Conservation (phyloP, 2,888 invertebrate genomes). For the Eristalis arbustorum region DNA sequence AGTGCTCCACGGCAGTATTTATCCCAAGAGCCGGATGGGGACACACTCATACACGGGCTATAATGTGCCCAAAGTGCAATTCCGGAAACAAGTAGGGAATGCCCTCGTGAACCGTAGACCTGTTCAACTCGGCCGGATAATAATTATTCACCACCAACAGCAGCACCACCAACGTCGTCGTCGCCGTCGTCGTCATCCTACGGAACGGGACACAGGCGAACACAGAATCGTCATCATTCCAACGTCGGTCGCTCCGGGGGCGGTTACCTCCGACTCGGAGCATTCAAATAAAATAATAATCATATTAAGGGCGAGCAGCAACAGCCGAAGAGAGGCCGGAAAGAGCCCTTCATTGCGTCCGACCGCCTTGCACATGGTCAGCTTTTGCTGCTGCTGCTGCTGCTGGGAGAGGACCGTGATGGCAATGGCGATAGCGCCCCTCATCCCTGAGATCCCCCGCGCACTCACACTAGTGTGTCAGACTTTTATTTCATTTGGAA, state of each 20-base stretch:
- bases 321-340: constrained; percentile 3
- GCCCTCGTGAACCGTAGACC: constrained; percentile 42
- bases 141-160: constrained; percentile 44
- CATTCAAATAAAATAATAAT: constrained; percentile 68
- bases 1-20: constrained; percentile 33
- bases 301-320: constrained; percentile 28
- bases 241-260: background rate
- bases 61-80: constrained; percentile 59
- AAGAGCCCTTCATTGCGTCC: too few relatives aligned
- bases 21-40: constrained; percentile 11
- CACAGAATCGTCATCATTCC: background rate
- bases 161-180: background rate
- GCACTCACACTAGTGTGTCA: constrained; percentile 23
- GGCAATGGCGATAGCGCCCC: too few relatives aligned
- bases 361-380: constrained; percentile 3
- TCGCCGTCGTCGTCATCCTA: background rate
- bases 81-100: constrained; percentile 50
- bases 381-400: too few relatives aligned
- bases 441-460: background rate
- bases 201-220: constrained; percentile 1
- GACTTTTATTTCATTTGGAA: constrained; percentile 67
- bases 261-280: constrained; percentile 7
- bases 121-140: constrained; percentile 31
- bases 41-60: constrained; percentile 38
- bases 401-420: too few relatives aligned